A percentile compares a stretch with the other conserved stretches of the same genome.
These are phyloP conservation scores for Drosophila ezoana DNA, from an alignment of 2,888 invertebrate genomes.

Conservation along the genomic window DNA sequence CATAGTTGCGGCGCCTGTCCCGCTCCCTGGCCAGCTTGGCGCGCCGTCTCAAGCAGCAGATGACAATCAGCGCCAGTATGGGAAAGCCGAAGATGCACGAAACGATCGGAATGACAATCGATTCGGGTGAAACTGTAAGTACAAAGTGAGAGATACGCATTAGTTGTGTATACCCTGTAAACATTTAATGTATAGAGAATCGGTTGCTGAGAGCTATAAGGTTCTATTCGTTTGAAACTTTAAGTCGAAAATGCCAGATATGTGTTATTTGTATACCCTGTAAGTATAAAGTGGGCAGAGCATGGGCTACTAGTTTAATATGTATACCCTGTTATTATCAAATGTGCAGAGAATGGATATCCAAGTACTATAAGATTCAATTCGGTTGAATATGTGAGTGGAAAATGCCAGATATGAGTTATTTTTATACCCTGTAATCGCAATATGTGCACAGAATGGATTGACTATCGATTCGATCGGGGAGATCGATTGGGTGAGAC, in stretches of 20 bases:
- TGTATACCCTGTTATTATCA: slow-evolving; percentile 55
- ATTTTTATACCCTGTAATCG: too few species aligned
- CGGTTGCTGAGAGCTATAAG: too few species aligned
- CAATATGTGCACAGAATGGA: too few species aligned
- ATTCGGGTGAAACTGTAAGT: slow-evolving; percentile 93
- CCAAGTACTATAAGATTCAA: too few species aligned
- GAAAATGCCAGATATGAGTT: too few species aligned
- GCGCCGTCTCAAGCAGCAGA: slow-evolving; percentile 93
- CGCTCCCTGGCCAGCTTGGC: slow-evolving; percentile 94
- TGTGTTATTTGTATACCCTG: background rate
- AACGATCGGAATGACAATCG: slow-evolving; percentile 94
- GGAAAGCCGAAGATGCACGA: slow-evolving; percentile 96
- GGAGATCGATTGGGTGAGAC: too few species aligned
- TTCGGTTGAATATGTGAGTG: slow-evolving; percentile 78
- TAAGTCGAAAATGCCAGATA: background rate
- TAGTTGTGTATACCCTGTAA: background rate
- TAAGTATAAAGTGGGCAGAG: background rate
- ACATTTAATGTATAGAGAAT: too few species aligned
- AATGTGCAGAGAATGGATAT: too few species aligned
- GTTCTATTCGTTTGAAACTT: too few species aligned
- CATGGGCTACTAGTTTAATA: too few species aligned
- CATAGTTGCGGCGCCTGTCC: slow-evolving; percentile 92
- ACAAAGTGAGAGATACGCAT: background rate
- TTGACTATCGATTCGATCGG: too few species aligned
- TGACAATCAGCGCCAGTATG: slow-evolving; percentile 92